Base-by-base conservation (phyloP, 1,140 invertebrate species). In the Drosophila serrata region DNA sequence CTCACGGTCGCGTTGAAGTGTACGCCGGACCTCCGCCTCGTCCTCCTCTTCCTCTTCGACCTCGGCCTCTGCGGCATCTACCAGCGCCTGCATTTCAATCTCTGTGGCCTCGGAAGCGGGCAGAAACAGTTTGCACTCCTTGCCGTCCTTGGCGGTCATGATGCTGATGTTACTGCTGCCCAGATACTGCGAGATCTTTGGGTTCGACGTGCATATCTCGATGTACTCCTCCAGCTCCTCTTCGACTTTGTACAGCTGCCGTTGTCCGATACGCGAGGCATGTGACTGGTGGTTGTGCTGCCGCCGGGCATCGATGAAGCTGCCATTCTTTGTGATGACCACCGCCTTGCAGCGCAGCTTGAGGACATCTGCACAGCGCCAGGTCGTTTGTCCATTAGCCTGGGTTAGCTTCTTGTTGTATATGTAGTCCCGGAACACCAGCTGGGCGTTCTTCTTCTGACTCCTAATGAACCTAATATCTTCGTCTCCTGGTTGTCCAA, bases 331-430 rank as follows among this genome's bases (percentile, higher is more conserved):
- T n/a, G 90, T 92, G 29, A 92, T 91, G 22, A 91, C 88, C 27
- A 92, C 91, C 13, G 91, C 91, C 72, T 82, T 90, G 77, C 91
- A 92, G 29, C 84, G 81, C 3, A 82, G 59, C 45, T 92, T 92
- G 0, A 88, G 61, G 2, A 91, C 87, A 55, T 92, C 91, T 0
- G 73, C 81, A 65, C 91, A 92, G 1, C 91, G 68, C 91, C 91
- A 92, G 12, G 91, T 92, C 5, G 91, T 92, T 31, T 92, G 91
- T 15, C 91, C 91, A 56, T 92, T 92, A 15, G 84, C 87, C 31
- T 92, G 91, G 0, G 91, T 92, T 7, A 92, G 65, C 61, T 92
- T 92, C 61, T 92, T 92, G 65, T 92, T 92, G 69, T 92, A 92
- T 11, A 92, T 92, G 45, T 76, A 92, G 39, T 88, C 68, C 33